Evolutionary conservation across 2,113 vertebrate species (phyloP).

Genomic region (Elephantulus edwardii): DNA sequence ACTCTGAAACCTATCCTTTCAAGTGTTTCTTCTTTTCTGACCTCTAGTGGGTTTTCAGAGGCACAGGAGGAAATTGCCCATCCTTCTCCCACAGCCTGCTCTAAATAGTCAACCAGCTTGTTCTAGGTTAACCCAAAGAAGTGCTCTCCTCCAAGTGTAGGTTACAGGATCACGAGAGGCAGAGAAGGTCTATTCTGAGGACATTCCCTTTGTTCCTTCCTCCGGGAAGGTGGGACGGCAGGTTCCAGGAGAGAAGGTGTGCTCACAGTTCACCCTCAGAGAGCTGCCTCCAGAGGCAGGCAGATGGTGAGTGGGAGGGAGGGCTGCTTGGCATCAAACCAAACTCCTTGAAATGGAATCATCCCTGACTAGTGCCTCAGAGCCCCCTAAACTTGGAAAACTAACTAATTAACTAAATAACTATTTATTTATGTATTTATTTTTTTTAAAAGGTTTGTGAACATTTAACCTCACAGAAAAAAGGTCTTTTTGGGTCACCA

Average conservation of each 20-base stretch:
- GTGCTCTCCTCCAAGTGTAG: not conserved
- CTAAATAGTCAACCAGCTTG: not conserved
- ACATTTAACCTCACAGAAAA: not conserved
- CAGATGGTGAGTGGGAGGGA: not conserved
- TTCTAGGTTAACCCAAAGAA: not conserved
- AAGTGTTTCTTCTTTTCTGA: too few species aligned
- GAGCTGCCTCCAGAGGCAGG: not conserved
- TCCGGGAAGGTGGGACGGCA: not conserved
- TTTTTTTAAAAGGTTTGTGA: not conserved
- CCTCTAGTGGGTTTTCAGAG: too few species aligned
- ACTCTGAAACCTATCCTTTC: not conserved
- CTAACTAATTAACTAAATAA: not conserved
- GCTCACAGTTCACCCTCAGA: not conserved
- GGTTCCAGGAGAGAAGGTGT: not conserved
- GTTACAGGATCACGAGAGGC: too few species aligned
- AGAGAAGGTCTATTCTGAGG: not conserved
- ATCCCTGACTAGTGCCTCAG: not conserved
- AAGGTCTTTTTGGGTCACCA: not conserved
- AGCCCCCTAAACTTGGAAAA: not conserved
- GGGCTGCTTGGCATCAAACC: not conserved
- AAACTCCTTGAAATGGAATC: not conserved
- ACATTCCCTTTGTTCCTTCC: not conserved
- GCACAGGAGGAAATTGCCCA: too few species aligned
- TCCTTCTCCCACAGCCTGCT: not conserved
- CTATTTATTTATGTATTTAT: not conserved